Evolutionary conservation across 2,113 vertebrate genomes (phyloP), one percentile per base, ranked within the genome.

Genomic region (Loxodonta africana): DNA sequence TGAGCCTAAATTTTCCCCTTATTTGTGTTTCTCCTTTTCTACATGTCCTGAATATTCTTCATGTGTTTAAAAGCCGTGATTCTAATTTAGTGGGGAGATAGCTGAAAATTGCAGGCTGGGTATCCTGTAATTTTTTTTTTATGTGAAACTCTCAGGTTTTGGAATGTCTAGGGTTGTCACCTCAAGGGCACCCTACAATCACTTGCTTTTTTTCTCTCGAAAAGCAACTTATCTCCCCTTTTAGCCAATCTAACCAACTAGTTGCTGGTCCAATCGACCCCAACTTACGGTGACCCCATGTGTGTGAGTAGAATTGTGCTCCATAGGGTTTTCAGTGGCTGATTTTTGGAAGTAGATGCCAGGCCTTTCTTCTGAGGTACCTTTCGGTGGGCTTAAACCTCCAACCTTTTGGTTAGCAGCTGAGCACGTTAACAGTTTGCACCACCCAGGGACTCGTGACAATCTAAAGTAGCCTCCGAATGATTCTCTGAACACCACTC

Each of bases 1-100:
- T 93, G 57, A 91, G 41, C 60, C 96, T 17, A 63, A 69, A 77
- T 15, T 71, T 92, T 82, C n/a, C 21, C 65, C 63, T 92, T 77
- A 63, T 62, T 85, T 88, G 30, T 69, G 0, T 73, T 30, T 76
- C 48, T 93, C 41, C 57, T 92, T 57, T 65, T 23, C 21, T 28
- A 69, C 3, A 11, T 6, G 21, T n/a, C 74, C 28, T 73, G 86
- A 46, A 71, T 3, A 51, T 73, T 83, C 41, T 80, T 90, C 33
- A 1, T 67, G 15, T 76, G 1, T 28, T 65, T 90, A 63, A 62
- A 69, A 83, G 1, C 18, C 80, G 7, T 48, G 5, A 62, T 93
- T 93, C 71, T 78, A 20, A 37, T 76, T 96, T 33, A 95, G 30
- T 71, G 83, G 83, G 74, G 44, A 51, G 65, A 80, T 1, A 65